A percentile compares a stretch with the other conserved stretches of the same genome.
phyloP scores from a whole-genome alignment of 92 coral and sea anemone genomes.

The Epizoanthus stellaris region DNA sequence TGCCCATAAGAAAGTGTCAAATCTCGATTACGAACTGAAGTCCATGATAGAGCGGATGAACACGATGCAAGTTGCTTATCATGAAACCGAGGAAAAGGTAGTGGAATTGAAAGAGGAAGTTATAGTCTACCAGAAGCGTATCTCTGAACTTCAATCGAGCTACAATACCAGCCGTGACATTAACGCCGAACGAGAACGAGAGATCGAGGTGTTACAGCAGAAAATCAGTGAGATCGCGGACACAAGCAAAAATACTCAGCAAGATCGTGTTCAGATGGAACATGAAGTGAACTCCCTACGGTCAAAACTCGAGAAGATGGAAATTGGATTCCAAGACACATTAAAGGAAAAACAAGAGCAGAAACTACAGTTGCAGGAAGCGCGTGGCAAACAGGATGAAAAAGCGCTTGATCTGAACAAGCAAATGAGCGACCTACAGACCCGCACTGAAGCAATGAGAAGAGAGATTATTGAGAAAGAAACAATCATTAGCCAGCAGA shows the following conservation, averaged over 20 bases:
- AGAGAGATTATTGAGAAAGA: constrained; percentile 81
- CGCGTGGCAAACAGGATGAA: constrained; percentile 75
- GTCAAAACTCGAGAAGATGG: constrained; percentile 72
- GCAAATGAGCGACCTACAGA: constrained; percentile 74
- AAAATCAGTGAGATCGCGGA: constrained; percentile 56
- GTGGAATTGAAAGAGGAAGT: constrained; percentile 71
- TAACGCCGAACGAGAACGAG: constrained; percentile 67
- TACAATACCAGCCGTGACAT: constrained; percentile 67
- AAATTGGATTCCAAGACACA: constrained; percentile 71
- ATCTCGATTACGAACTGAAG: constrained; percentile 72
- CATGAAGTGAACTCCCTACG: constrained; percentile 61
- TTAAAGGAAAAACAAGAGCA: constrained; percentile 76
- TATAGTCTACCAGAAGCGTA: constrained; percentile 67
- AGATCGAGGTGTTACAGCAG: constrained; percentile 51
- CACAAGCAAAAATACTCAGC: constrained; percentile 51
- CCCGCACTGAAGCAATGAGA: constrained; percentile 72
- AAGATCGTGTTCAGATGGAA: constrained; percentile 65
- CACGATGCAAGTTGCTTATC: constrained; percentile 63
- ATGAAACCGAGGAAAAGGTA: constrained; percentile 66
- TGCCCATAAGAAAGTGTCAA: constrained; percentile 77
- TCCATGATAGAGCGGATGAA: constrained; percentile 71
- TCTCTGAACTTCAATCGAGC: constrained; percentile 79
- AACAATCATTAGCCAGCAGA: constrained; percentile 79
- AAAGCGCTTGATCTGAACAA: constrained; percentile 63
- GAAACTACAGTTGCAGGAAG: constrained; percentile 63